Evolutionary conservation across 2,797 vertebrate genomes (phyloP).

Genomic region (Psittacula echo): DNA sequence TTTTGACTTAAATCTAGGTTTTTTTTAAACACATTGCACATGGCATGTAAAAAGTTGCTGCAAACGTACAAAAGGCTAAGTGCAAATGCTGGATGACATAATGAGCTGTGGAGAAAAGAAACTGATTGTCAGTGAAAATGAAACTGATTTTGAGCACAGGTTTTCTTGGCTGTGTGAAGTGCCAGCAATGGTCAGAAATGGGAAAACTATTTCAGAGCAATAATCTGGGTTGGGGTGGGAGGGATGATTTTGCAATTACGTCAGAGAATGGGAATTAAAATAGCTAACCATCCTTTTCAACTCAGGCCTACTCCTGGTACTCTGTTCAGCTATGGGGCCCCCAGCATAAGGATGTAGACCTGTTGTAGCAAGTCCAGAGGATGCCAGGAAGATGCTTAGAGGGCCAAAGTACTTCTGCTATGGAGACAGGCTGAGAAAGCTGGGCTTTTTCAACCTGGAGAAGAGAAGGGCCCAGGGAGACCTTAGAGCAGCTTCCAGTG

Average conservation of each 20-base stretch:
- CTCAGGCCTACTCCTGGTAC: neutral
- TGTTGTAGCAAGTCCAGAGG: neutral
- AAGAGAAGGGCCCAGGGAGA: neutral
- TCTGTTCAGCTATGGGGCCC: neutral
- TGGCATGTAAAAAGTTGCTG: neutral
- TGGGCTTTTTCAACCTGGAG: neutral
- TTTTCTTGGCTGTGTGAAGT: neutral
- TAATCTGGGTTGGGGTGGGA: accelerated
- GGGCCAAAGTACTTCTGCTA: neutral
- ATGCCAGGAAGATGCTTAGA: neutral
- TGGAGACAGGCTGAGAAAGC: neutral
- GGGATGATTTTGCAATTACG: neutral
- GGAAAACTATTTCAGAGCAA: neutral
- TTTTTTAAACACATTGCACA: neutral
- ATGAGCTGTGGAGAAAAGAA: neutral
- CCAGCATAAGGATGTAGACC: neutral
- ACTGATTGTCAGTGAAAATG: neutral
- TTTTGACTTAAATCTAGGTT: neutral
- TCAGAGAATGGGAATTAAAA: neutral
- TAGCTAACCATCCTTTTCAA: neutral
- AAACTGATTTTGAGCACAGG: neutral
- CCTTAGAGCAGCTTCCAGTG: neutral
- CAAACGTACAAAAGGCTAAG: neutral
- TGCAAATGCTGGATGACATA: neutral
- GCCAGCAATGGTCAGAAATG: neutral